Percentiles rank a stretch among this genome's conserved stretches.
Evolutionary conservation across 1,140 invertebrate species (phyloP).

Genomic region (Lucilia sericata): DNA sequence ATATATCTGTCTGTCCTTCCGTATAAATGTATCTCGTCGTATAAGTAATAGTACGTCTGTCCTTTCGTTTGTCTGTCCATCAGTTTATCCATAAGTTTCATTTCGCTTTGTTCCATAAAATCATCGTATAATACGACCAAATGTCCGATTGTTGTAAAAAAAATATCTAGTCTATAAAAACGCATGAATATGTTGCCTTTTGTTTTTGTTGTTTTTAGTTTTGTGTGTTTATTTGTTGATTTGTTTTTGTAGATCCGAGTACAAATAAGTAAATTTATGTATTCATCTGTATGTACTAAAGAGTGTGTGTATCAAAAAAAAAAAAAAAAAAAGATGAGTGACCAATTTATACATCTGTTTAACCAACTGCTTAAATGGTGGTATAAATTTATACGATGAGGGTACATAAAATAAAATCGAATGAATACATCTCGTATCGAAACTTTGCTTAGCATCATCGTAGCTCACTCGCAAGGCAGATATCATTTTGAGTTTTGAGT

Average conservation of each 20-base stretch:
- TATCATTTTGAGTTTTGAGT: no score
- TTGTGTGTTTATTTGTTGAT: background rate
- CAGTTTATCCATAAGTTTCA: background rate
- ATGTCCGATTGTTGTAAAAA: background rate
- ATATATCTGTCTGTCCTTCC: constrained; percentile 3
- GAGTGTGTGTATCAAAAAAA: background rate
- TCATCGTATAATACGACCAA: constrained; percentile 31
- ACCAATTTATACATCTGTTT: constrained; percentile 39
- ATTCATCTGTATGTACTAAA: background rate
- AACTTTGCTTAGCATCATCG: background rate
- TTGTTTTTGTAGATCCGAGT: background rate
- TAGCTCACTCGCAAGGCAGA: background rate
- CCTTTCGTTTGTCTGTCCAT: no score
- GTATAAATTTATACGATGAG: background rate
- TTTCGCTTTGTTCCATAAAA: constrained; percentile 18
- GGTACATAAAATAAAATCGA: background rate
- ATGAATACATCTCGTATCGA: background rate
- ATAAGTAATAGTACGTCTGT: background rate
- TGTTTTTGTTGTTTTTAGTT: constrained; percentile 7
- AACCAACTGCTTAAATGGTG: constrained; percentile 13
- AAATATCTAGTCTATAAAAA: background rate
- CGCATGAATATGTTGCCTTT: background rate
- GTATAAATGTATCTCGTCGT: background rate
- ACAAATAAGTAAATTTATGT: background rate
- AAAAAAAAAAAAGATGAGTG: constrained; percentile 19